A percentile compares a stretch with the other conserved stretches of the same genome.
These are phyloP conservation scores for Crax fasciolata DNA, from an alignment of 2,797 vertebrate genomes.

Conservation along the genomic window DNA sequence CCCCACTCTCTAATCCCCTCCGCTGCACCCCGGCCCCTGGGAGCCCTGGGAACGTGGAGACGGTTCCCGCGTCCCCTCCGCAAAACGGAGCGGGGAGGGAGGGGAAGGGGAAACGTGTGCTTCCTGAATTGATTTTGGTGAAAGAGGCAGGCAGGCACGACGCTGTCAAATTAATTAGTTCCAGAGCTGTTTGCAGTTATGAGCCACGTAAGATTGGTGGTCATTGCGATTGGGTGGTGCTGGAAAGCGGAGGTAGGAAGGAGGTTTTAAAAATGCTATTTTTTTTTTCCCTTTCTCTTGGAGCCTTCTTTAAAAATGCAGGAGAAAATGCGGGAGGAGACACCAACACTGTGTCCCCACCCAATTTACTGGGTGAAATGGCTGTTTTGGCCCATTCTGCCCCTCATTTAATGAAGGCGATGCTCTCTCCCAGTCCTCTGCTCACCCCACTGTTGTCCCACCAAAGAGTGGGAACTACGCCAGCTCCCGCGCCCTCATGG, in stretches of 20 bases:
- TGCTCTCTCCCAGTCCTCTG: background rate
- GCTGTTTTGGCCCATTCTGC: background rate
- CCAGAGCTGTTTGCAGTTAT: constrained; percentile 48
- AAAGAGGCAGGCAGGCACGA: background rate
- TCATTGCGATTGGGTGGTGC: background rate
- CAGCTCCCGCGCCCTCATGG: background rate
- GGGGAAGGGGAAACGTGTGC: constrained; percentile 13
- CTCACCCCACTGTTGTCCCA: background rate
- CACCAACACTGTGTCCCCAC: background rate
- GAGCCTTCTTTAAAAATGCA: background rate
- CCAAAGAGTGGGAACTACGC: fast-evolving
- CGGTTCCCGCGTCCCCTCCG: background rate
- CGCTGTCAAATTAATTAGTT: constrained; percentile 64
- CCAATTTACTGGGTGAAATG: background rate
- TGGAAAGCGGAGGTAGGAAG: background rate
- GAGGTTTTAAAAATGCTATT: background rate
- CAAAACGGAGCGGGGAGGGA: fast-evolving
- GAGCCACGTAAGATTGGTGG: constrained; percentile 37
- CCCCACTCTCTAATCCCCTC: constrained; percentile 53
- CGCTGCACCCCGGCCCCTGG: background rate
- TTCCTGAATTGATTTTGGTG: constrained; percentile 74
- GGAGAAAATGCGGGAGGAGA: background rate
- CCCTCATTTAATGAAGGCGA: background rate
- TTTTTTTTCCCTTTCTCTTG: background rate
- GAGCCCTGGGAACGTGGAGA: constrained; percentile 63